These are phyloP conservation scores for Nomada lathburiana DNA, from an alignment of 2,888 invertebrate genomes.

Conservation along the genomic window DNA sequence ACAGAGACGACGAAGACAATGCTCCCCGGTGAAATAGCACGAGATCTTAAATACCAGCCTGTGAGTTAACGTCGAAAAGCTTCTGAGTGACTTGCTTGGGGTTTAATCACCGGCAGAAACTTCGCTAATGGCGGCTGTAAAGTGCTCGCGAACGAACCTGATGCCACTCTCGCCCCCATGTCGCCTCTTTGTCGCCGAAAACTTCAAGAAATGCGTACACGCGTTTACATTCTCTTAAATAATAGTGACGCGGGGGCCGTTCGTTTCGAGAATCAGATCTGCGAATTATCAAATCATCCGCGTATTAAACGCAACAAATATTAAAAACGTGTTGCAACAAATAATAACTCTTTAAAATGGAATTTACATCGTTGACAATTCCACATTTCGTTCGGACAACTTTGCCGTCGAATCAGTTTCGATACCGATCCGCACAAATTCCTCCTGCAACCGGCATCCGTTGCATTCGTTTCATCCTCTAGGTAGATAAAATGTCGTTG, in stretches of 20 bases:
- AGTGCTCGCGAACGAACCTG: slow-evolving; percentile 78
- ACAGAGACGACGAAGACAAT: slow-evolving; percentile 54
- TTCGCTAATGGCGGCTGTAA: slow-evolving; percentile 78
- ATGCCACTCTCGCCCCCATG: slow-evolving; percentile 75
- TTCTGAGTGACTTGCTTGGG: slow-evolving; percentile 78
- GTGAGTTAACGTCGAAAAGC: slow-evolving; percentile 75
- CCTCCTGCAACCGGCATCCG: no score
- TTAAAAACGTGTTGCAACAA: no score
- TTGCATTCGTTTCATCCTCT: no score
- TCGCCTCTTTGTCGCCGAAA: slow-evolving; percentile 74
- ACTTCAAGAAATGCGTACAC: slow-evolving; percentile 71
- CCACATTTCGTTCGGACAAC: no score
- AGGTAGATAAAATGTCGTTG: no score
- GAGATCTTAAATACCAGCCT: slow-evolving; percentile 71
- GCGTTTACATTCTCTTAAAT: slow-evolving; percentile 25
- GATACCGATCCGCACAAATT: no score
- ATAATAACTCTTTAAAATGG: no score
- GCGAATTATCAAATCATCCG: no score
- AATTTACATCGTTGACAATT: no score
- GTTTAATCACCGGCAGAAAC: slow-evolving; percentile 79
- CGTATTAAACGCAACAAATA: no score
- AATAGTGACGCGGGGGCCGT: slow-evolving; percentile 2
- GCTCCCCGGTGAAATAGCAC: slow-evolving; percentile 69
- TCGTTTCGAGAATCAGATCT: not conserved
- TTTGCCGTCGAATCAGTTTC: no score